Evolutionary conservation across 2,113 vertebrate species (phyloP), one percentile per base, ranked within the genome.

Genomic region (Aegithalos caudatus): DNA sequence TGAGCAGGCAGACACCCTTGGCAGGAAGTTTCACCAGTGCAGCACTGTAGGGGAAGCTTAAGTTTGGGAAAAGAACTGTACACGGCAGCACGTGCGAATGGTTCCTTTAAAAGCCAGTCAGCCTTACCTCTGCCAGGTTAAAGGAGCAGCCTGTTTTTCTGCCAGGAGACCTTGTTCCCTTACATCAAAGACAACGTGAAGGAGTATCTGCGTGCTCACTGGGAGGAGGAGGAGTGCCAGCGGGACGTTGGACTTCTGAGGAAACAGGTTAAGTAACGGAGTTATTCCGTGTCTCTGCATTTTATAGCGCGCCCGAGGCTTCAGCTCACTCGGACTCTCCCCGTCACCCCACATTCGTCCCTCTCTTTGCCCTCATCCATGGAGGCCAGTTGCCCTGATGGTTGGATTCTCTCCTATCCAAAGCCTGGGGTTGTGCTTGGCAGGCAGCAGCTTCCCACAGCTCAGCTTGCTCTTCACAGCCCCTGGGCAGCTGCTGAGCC

Each of bases 171-270:
- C 77, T 97, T 99, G 92, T 99, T 99, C 97, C 98, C 99, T 24
- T 99, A 99, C 94, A 98, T 99, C 92, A 98, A 95, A 93, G 98
- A 99, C 79, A 98, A 99, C 48, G 98, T 99, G 29, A 98, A 99
- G 89, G 99, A 99, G 45, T 98, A 99, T 45, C 97, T 99, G 62
- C 98, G 98, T 8, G 88, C 97, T 27, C 99, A 99, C 84, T 99
- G 99, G 99, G 98, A 98, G 64, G 99, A 99, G 86, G 99, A 99
- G 72, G 99, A 99, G 92, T 99, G 99, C 97, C 99, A 99, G 91
- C 98, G 98, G 86, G 99, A 99, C 28, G 97, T 99, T 2, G 97
- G 97, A 60, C 99, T 99, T 29, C 92, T 99, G 69, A 99, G 99
- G 96, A 99, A 99, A 97, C 99, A 99, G 99, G 99, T 99, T 12